Evolutionary conservation across 23 tunicate species (phyloP), one percentile per base, ranked within the genome.

Genomic region (Styela plicata): DNA sequence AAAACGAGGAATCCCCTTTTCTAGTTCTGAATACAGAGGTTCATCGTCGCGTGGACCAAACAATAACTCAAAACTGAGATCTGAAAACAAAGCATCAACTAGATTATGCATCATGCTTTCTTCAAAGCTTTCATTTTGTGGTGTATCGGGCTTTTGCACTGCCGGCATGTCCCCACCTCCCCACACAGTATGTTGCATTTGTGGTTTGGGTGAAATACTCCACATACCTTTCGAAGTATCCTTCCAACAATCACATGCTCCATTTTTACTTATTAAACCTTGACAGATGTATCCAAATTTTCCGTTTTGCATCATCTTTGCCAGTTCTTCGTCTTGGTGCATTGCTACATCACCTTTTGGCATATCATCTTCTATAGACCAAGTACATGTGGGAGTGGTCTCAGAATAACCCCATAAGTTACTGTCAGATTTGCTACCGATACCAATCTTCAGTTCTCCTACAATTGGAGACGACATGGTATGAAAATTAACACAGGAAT

Each of bases 11-110:
- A 44, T 44, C 13, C 13, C 10, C 13, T 44, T 7, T 13, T 44
- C 57, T 5, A 44, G 13, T 13, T 44, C 57, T 0, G 78, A 73
- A 31, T 34, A 31, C 33, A 24, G 0, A 1, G 78, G 1, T 31
- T 24, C 25, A 7, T 76, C 81, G 30, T 27, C 24, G 21, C 31
- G 22, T n/a, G 27, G 64, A 24, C 26, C 78, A 25, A 1, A 33
- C 30, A 76, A 29, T 1, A 76, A 26, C 5, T 76, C 81, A 29
- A 76, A 76, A 33, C 78, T 31, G 0, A 35, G 57, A 30, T 76
- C 81, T 22, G 66, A 33, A 67, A 83, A 83, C 63, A 83, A 34
- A 22, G 87, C 69, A 64, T 80, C 64, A 1, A 80, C 84, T 32
- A 66, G 70, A 31, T 61, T 29, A 52, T 82, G 30, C 71, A 77